Evolutionary conservation across 2,797 vertebrate species (phyloP).

Genomic region (Heliangelus exortis): DNA sequence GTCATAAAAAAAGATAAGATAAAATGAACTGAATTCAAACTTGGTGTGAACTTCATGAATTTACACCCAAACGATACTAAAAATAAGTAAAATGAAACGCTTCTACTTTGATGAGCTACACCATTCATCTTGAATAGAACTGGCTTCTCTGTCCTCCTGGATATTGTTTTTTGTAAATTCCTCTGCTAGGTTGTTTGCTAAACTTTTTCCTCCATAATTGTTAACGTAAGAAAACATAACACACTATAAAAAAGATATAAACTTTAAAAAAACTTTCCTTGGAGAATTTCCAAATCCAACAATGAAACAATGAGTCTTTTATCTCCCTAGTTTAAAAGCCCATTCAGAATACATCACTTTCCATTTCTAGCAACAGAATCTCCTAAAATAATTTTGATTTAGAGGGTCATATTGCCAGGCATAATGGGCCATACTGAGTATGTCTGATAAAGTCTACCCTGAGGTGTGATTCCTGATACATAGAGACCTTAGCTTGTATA

Average conservation of each 20-base stretch:
- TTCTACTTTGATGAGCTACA: conserved; percentile 5
- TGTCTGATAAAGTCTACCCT: background rate
- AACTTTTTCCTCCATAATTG: background rate
- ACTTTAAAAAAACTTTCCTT: conserved; percentile 38
- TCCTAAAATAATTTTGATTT: conserved; percentile 33
- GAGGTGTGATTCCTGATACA: background rate
- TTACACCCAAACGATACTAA: background rate
- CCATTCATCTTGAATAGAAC: background rate
- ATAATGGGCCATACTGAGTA: background rate
- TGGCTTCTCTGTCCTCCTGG: background rate
- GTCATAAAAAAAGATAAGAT: background rate
- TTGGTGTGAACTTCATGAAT: background rate
- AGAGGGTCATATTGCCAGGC: background rate
- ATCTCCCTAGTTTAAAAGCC: conserved; percentile 14
- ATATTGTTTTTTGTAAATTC: background rate
- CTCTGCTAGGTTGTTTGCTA: background rate
- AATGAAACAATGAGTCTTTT: background rate
- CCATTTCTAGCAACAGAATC: background rate
- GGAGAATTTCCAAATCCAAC: background rate
- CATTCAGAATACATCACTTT: background rate
- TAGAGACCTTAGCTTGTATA: background rate
- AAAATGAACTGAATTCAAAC: background rate
- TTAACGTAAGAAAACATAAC: background rate
- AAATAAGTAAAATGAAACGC: background rate
- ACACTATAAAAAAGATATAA: conserved; percentile 11